These are phyloP conservation scores for Hylaea fasciaria DNA, from an alignment of 2,888 invertebrate species.

Conservation along the genomic window DNA sequence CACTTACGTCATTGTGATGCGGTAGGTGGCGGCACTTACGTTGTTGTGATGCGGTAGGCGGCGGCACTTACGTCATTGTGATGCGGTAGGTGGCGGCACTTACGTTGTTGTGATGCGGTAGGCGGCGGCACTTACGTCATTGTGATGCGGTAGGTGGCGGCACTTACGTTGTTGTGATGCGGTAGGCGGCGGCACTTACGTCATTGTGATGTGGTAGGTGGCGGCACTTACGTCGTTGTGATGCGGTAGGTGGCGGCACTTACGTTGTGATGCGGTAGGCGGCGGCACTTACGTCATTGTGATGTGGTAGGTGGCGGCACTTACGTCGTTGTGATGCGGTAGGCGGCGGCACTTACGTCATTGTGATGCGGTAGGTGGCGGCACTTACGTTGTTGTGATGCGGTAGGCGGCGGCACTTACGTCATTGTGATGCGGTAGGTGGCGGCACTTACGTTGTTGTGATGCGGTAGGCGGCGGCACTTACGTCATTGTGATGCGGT, in stretches of 20 bases:
- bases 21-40: background rate
- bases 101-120: too few relatives aligned
- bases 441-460: background rate
- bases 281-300: slow-evolving; percentile 88
- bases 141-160: slow-evolving; percentile 88
- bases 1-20: background rate
- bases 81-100: slow-evolving; percentile 89
- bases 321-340: slow-evolving; percentile 87
- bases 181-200: slow-evolving; percentile 89
- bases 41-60: background rate
- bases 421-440: background rate
- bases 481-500: too few relatives aligned
- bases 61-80: slow-evolving; percentile 85
- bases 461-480: slow-evolving; percentile 24
- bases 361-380: background rate
- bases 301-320: slow-evolving; percentile 88
- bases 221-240: slow-evolving; percentile 59
- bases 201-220: slow-evolving; percentile 88
- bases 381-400: too few relatives aligned
- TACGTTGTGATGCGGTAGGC: slow-evolving; percentile 87
- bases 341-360: slow-evolving; percentile 83
- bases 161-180: slow-evolving; percentile 86
- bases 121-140: slow-evolving; percentile 88
- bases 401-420: background rate
- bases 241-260: slow-evolving; percentile 41